Conservation (phyloP, 1,140 invertebrate species). For the Lepidurus packardi region DNA sequence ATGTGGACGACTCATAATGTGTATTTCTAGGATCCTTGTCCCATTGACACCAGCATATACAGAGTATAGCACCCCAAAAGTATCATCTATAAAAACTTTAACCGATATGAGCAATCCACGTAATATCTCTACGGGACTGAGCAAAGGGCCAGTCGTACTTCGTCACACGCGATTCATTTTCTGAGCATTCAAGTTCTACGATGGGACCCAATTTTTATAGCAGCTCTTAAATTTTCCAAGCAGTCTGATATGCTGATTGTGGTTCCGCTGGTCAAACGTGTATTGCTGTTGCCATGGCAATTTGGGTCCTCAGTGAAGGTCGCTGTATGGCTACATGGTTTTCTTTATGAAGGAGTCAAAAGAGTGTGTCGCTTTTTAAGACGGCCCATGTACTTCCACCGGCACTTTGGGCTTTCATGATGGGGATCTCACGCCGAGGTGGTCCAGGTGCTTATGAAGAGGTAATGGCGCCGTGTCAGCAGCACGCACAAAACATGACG, state of each 20-base stretch:
- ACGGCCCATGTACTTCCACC: neutral
- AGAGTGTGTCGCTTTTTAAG: slow-evolving; percentile 12
- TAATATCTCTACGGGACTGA: neutral
- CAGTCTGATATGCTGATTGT: neutral
- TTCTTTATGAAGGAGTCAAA: slow-evolving; percentile 8
- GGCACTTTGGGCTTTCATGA: neutral
- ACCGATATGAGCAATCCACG: neutral
- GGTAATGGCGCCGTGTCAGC: slow-evolving; percentile 13
- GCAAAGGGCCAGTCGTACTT: neutral
- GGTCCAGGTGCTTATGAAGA: slow-evolving; percentile 21
- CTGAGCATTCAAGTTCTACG: neutral
- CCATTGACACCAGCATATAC: neutral
- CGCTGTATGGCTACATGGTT: neutral
- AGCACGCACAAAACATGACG: slow-evolving; percentile 17
- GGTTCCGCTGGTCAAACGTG: neutral
- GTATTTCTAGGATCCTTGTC: neutral
- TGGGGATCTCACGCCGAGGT: slow-evolving; percentile 20
- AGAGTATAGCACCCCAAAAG: neutral
- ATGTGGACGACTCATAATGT: neutral
- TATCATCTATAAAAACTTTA: neutral
- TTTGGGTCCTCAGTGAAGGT: neutral
- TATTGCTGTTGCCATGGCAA: slow-evolving; percentile 10
- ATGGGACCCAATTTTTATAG: neutral
- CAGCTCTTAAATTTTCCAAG: neutral
- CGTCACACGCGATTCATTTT: neutral